A percentile compares a stretch with the other conserved stretches of the same genome.
Evolutionary conservation across 2,113 vertebrate species (phyloP).

Genomic region (Istiophorus platypterus): DNA sequence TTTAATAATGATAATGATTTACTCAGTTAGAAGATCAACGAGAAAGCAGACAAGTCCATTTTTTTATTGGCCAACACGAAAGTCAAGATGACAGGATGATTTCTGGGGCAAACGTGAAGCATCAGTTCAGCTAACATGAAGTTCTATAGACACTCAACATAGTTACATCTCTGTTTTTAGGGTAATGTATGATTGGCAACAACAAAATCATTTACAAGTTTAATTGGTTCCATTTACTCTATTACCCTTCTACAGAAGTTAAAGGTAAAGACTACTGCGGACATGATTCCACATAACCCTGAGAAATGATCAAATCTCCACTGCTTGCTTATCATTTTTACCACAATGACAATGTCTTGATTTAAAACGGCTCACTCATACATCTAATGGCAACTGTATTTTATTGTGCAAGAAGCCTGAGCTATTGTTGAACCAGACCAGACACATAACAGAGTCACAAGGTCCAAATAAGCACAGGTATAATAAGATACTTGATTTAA

Average conservation of each 20-base stretch:
- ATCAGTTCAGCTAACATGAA: not conserved
- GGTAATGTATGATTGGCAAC: not conserved
- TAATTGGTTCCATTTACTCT: not conserved
- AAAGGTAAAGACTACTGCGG: not conserved
- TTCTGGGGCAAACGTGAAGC: not conserved
- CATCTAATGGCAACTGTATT: constrained; percentile 1
- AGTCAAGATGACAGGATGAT: not conserved
- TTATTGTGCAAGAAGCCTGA: constrained; percentile 20
- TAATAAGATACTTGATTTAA: constrained; percentile 14
- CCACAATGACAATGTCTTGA: not conserved
- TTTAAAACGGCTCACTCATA: not conserved
- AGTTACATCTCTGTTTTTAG: not conserved
- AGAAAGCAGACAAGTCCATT: not conserved
- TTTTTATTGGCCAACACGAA: constrained; percentile 3
- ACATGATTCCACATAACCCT: constrained; percentile 17
- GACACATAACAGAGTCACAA: constrained; percentile 11
- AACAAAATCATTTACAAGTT: not conserved
- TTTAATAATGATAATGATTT: not conserved
- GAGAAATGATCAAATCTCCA: constrained; percentile 9
- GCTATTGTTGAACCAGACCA: constrained; percentile 6
- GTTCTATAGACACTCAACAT: not conserved
- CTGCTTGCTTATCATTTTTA: constrained; percentile 10
- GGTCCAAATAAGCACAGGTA: not conserved
- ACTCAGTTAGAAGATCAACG: not conserved
- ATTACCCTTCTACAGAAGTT: not conserved